phyloP scores from a whole-genome alignment of 2,113 vertebrate species.

The Hydrolagus affinis region DNA sequence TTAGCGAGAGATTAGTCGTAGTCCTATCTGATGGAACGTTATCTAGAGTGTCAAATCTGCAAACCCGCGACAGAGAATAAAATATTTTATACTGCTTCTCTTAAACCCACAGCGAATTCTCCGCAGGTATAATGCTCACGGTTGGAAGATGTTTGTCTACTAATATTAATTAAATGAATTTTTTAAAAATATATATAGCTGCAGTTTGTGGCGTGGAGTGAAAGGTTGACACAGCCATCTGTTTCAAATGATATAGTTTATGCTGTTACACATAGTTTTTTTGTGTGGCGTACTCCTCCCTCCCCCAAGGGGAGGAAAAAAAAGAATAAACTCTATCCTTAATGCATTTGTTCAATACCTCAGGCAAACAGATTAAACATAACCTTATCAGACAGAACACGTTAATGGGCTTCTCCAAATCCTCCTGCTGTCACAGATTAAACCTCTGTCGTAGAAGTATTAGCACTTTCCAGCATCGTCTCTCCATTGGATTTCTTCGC shows the following conservation, averaged over 20 bases:
- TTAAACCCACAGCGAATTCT: no score
- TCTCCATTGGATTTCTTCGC: slow-evolving; percentile 77
- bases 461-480: slow-evolving; percentile 65
- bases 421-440: slow-evolving; percentile 87
- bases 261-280: neutral
- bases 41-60: no score
- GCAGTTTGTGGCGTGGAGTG: neutral
- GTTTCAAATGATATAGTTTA: slow-evolving; percentile 20
- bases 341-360: slow-evolving; percentile 85
- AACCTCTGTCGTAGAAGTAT: slow-evolving; percentile 62
- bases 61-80: no score
- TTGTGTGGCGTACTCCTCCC: slow-evolving; percentile 32
- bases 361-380: slow-evolving; percentile 88
- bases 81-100: no score
- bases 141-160: no score
- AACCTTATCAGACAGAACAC: slow-evolving; percentile 82
- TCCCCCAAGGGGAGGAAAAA: slow-evolving; percentile 31
- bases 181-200: neutral
- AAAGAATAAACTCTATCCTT: slow-evolving; percentile 50
- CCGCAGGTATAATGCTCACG: no score
- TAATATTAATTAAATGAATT: no score
- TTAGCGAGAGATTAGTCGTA: no score
- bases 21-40: no score
- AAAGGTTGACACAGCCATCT: slow-evolving; percentile 5
- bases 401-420: slow-evolving; percentile 96